Conservation (phyloP, 2,113 vertebrate species). For the Brachypodius melanocephalos region DNA sequence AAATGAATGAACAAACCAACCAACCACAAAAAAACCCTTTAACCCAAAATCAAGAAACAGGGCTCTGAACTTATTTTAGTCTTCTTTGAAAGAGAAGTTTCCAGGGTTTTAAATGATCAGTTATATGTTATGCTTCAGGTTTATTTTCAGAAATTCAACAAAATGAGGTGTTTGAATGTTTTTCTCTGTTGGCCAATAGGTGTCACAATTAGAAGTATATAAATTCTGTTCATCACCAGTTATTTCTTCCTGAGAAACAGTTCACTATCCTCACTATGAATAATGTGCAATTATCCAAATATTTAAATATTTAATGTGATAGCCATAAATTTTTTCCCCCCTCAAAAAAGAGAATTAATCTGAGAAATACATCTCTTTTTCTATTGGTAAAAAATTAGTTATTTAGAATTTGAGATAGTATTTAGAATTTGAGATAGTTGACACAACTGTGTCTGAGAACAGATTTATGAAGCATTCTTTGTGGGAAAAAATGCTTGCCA, state of each 20-base stretch:
- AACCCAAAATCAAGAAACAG: neutral
- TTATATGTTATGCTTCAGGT: neutral
- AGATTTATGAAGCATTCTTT: neutral
- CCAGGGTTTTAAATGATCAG: rapidly evolving
- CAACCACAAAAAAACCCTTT: neutral
- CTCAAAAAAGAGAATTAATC: neutral
- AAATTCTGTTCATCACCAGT: neutral
- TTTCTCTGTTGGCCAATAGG: neutral
- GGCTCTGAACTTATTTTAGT: neutral
- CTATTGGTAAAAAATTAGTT: neutral
- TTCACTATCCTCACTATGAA: neutral
- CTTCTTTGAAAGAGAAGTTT: neutral
- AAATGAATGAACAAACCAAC: rapidly evolving
- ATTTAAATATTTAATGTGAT: neutral
- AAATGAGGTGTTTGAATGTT: neutral
- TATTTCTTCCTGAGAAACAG: neutral
- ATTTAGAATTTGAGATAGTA: neutral
- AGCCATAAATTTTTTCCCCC: neutral
- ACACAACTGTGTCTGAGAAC: neutral
- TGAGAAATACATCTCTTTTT: neutral
- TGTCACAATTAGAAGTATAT: neutral
- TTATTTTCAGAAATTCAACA: neutral
- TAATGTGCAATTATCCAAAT: neutral
- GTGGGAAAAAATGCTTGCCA: rapidly evolving
- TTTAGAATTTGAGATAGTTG: no score